A percentile compares a stretch with the other conserved stretches of the same genome.
phyloP scores from a whole-genome alignment of 2,888 invertebrate species.

The Axea sp. region DNA sequence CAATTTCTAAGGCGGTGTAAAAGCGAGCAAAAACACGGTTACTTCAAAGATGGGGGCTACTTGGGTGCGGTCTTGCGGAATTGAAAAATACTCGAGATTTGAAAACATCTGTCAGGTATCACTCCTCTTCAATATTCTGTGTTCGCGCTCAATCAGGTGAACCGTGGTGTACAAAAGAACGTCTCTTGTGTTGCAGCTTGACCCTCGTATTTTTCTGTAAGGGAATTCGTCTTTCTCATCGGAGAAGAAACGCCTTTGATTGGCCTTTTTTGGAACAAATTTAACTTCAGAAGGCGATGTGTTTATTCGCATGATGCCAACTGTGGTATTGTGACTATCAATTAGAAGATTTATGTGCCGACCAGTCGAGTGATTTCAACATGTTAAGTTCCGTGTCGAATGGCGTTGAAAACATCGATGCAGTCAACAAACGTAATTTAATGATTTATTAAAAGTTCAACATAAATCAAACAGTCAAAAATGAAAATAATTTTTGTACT shows the following conservation, averaged over 20 bases:
- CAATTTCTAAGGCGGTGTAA: conserved; percentile 59
- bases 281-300: conserved; percentile 41
- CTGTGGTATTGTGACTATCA: conserved; percentile 36
- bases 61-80: conserved; percentile 72
- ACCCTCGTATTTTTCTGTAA: conserved; percentile 10
- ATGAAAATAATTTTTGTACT: no score
- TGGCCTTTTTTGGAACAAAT: conserved; percentile 55
- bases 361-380: conserved; percentile 33
- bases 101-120: conserved; percentile 78
- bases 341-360: conserved; percentile 50
- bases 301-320: conserved; percentile 55
- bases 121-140: conserved; percentile 70
- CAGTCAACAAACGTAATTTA: no score
- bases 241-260: conserved; percentile 28
- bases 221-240: conserved; percentile 12
- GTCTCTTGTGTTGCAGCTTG: conserved; percentile 41
- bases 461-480: no score
- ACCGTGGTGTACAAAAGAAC: conserved; percentile 69
- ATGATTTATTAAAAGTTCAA: no score
- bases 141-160: conserved; percentile 78
- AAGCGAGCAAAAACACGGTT: conserved; percentile 65
- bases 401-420: conserved; percentile 18
- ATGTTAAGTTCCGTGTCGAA: conserved; percentile 5
- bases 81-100: conserved; percentile 69
- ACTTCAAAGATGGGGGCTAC: conserved; percentile 67